A percentile compares a stretch with the other conserved stretches of the same genome.
Evolutionary conservation across 1,140 invertebrate genomes (phyloP).

Genomic region (Conus ventricosus): DNA sequence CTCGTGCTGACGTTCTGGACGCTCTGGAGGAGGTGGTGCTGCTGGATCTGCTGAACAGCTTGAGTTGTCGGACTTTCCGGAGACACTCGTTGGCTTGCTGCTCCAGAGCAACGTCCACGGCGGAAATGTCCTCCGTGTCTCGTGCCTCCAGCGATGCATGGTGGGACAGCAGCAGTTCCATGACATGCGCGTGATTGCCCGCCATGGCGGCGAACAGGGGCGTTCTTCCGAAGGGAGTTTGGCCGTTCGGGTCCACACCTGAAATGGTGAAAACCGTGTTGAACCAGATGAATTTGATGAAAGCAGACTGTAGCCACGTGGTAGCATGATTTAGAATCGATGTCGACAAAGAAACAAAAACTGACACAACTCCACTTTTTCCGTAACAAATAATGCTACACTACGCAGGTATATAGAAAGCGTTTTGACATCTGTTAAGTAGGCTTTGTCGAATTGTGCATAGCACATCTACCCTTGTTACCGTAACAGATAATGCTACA

Average conservation of each 20-base stretch:
- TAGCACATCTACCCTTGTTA: no score
- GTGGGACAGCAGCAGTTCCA: constrained; percentile 53
- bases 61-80: constrained; percentile 49
- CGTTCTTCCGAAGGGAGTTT: constrained; percentile 55
- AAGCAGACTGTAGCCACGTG: no score
- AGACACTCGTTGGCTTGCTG: constrained; percentile 50
- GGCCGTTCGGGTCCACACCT: constrained; percentile 58
- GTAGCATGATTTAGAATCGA: no score
- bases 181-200: constrained; percentile 51
- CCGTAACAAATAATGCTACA: no score
- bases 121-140: constrained; percentile 49
- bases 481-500: no score
- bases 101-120: constrained; percentile 47
- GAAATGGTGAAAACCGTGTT: not conserved
- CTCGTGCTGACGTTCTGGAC: not conserved
- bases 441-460: no score
- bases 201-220: constrained; percentile 57
- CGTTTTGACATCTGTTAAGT: no score
- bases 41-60: not conserved
- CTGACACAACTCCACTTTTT: no score
- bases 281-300: no score
- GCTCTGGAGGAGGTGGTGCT: not conserved
- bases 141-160: constrained; percentile 40
- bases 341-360: no score
- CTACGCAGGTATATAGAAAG: no score